phyloP scores from a whole-genome alignment of 1,140 invertebrate species.

The Melanaphis sacchari region DNA sequence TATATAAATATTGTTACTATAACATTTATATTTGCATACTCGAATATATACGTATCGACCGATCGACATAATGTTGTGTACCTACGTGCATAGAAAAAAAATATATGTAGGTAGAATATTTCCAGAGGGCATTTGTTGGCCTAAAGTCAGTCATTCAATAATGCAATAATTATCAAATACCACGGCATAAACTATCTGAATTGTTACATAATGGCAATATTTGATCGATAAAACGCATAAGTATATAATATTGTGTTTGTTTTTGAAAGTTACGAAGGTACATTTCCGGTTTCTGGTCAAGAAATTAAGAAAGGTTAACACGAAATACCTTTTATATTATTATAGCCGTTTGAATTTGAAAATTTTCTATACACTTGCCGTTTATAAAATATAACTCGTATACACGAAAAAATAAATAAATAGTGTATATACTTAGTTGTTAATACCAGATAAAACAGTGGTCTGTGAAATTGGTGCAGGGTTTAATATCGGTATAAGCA shows the following conservation, averaged over 20 bases:
- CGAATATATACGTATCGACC: background rate
- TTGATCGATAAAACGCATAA: background rate
- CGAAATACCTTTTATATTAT: background rate
- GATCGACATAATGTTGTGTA: background rate
- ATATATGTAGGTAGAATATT: too few species aligned
- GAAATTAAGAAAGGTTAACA: conserved; percentile 7
- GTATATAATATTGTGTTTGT: background rate
- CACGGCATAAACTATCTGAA: background rate
- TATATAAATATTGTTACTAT: background rate
- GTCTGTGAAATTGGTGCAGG: background rate
- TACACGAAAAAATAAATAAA: background rate
- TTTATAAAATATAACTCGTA: background rate
- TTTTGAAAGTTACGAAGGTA: background rate
- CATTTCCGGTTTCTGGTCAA: background rate
- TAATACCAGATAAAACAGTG: background rate
- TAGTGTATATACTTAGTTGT: background rate
- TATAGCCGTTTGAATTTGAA: background rate
- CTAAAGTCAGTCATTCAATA: background rate
- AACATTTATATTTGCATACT: background rate
- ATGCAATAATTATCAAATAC: background rate
- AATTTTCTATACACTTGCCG: background rate
- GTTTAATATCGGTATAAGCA: background rate
- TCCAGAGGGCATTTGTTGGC: background rate
- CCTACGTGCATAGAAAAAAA: background rate
- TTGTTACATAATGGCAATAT: background rate